Conservation (phyloP, 2,113 vertebrate genomes). For the Heterochromis multidens region DNA sequence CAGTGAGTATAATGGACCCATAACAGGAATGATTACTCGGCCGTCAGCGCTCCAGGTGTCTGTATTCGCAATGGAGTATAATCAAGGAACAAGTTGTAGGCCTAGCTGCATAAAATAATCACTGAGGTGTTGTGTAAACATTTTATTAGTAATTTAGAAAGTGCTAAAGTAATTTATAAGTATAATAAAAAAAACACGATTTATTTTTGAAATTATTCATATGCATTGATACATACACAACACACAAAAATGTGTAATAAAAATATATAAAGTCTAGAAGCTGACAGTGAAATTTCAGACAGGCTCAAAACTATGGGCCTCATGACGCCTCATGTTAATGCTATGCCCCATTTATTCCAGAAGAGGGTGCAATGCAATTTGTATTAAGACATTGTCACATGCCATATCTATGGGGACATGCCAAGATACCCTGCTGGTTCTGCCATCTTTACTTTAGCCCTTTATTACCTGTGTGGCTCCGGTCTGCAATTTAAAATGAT, state of each 20-base stretch:
- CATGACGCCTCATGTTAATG: not conserved
- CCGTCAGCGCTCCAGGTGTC: too few species aligned
- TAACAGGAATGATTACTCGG: too few species aligned
- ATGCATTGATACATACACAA: not conserved
- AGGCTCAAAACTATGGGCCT: not conserved
- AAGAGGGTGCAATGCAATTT: constrained; percentile 68
- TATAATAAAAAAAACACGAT: not conserved
- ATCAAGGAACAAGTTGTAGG: not conserved
- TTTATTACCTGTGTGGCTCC: not conserved
- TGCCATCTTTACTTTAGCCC: not conserved
- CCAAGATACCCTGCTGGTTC: not conserved
- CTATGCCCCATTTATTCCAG: constrained; percentile 36
- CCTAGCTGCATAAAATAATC: not conserved
- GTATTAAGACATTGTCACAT: not conserved
- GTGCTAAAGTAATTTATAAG: not conserved
- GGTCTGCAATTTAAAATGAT: not conserved
- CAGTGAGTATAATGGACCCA: too few species aligned
- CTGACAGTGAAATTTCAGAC: not conserved
- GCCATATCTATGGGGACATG: not conserved
- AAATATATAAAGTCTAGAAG: not conserved
- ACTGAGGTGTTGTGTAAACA: not conserved
- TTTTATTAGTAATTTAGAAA: not conserved
- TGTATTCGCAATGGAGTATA: too few species aligned
- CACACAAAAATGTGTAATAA: not conserved
- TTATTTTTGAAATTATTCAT: not conserved